Base-by-base conservation (phyloP, 2,797 vertebrate genomes). In the Trachurus trachurus region DNA sequence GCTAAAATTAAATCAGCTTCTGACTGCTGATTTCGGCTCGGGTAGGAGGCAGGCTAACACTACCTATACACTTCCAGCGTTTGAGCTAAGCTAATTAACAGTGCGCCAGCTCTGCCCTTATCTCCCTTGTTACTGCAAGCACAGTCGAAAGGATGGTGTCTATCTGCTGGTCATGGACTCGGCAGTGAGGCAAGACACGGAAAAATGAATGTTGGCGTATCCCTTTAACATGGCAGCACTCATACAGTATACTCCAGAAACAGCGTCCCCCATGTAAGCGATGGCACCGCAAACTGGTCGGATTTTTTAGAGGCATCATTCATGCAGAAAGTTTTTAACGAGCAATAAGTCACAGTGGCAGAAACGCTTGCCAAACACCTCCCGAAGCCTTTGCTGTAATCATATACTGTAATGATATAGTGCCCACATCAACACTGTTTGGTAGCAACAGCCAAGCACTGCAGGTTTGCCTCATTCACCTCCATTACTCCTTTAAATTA, bases 261-360 rank as follows among this genome's bases (percentile, higher is more conserved):
- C 79, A 65, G 21, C 49, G 29, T 78, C 79, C 64, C 47, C n/a
- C n/a, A 52, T 68, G 22, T 16, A 40, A 45, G 49, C 37, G 74
- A 88, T 78, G 84, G 71, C 50, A 80, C 70, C 37, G 49, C 60
- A 57, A 80, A 78, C 74, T 81, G 76, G 52, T 37, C 8, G 71
- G 83, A 86, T 26, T 26, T 26, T 82, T 86, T 85, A 75, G 66
- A 66, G 83, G 86, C 54, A 83, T 82, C 66, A 50, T 57, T 84
- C 81, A 78, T 66, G 78, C 76, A 77, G 78, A 78, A 85, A 42
- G 56, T 59, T 63, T 72, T 76, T 56, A 56, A 74, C 65, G 57
- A 63, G 71, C 87, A 77, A 72, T 89, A 88, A 86, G 81, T 90
- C 81, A 80, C 69, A 21, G 13, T 85, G 89, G 87, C 87, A 88